Evolutionary conservation across 2,888 invertebrate species (phyloP).

Genomic region (Odontothrips loti): DNA sequence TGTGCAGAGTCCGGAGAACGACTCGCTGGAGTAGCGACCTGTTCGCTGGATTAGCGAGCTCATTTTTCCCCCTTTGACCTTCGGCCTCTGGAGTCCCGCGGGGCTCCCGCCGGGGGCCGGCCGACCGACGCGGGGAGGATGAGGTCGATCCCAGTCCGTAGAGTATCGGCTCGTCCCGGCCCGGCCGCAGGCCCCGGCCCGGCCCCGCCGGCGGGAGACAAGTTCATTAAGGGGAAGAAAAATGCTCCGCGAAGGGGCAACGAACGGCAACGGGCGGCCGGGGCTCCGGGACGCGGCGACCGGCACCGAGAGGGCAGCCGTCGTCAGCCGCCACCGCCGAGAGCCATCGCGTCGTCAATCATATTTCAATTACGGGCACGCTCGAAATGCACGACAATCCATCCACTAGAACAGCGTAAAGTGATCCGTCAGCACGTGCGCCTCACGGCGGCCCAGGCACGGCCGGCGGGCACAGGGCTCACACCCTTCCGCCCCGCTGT

Average conservation of each 20-base stretch:
- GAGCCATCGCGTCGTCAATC: not conserved
- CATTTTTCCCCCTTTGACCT: no score
- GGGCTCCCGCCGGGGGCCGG: not conserved
- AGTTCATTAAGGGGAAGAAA: constrained; percentile 25
- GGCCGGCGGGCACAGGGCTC: no score
- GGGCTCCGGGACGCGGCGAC: not conserved
- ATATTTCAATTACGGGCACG: constrained; percentile 14
- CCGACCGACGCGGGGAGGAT: not conserved
- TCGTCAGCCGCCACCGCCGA: no score
- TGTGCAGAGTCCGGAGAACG: no score
- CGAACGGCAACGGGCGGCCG: not conserved
- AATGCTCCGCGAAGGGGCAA: constrained; percentile 16
- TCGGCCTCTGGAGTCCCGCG: no score
- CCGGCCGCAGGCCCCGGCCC: not conserved
- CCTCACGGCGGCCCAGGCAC: not conserved
- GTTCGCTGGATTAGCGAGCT: no score
- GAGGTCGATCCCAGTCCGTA: not conserved
- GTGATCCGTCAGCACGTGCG: not conserved
- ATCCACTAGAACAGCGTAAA: not conserved
- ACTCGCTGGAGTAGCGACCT: no score
- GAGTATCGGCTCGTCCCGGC: not conserved
- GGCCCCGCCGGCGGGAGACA: not conserved
- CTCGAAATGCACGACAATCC: constrained; percentile 16
- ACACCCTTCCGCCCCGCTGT: no score
- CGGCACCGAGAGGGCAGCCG: no score